Conservation (phyloP, 1,140 invertebrate species). For the Asobara japonica region DNA sequence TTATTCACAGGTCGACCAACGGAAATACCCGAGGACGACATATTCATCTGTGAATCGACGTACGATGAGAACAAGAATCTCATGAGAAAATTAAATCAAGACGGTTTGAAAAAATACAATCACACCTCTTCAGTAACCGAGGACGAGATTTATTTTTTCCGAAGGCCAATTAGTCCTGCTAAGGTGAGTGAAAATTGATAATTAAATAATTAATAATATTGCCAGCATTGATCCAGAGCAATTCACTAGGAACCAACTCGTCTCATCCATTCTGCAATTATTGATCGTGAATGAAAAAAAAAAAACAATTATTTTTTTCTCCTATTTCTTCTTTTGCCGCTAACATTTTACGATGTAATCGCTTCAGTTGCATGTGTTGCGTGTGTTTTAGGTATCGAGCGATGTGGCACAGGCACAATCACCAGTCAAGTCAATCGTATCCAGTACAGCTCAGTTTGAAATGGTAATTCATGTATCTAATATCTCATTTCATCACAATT, state of each 20-base stretch:
- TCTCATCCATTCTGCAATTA: neutral
- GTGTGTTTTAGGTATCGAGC: slow-evolving; percentile 65
- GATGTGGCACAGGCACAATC: slow-evolving; percentile 64
- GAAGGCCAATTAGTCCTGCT: slow-evolving; percentile 77
- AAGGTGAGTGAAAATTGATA: slow-evolving; percentile 76
- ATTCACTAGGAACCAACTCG: neutral
- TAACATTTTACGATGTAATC: slow-evolving; percentile 35
- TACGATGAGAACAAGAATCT: slow-evolving; percentile 90
- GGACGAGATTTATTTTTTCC: slow-evolving; percentile 94
- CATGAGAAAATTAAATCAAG: slow-evolving; percentile 77
- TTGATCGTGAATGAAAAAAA: neutral
- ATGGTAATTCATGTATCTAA: slow-evolving; percentile 60
- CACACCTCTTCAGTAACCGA: slow-evolving; percentile 85
- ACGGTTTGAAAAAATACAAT: slow-evolving; percentile 84
- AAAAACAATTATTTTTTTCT: neutral
- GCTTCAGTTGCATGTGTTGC: slow-evolving; percentile 43
- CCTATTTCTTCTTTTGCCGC: slow-evolving; percentile 35
- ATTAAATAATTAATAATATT: too few species aligned
- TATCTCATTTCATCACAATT: slow-evolving; percentile 15
- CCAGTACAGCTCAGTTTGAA: slow-evolving; percentile 63
- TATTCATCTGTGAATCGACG: slow-evolving; percentile 93
- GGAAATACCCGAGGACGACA: slow-evolving; percentile 91
- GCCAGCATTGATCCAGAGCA: too few species aligned
- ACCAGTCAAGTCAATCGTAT: slow-evolving; percentile 61
- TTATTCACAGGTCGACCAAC: slow-evolving; percentile 83